These are phyloP conservation scores for Erythrocercus mccallii DNA, from an alignment of 2,113 vertebrate genomes.

Conservation along the genomic window DNA sequence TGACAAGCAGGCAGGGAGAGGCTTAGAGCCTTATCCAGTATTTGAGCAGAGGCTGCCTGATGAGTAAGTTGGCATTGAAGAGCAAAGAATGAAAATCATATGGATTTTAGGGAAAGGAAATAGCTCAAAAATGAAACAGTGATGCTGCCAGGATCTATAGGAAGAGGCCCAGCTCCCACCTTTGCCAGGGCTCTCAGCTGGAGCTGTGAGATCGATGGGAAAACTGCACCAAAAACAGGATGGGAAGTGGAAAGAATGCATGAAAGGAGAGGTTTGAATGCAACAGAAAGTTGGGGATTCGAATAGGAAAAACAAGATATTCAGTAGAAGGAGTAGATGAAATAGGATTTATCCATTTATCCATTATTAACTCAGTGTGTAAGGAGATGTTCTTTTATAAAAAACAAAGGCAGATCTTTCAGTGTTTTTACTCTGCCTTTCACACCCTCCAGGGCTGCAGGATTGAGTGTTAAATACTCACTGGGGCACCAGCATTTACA, in stretches of 20 bases:
- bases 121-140: background rate
- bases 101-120: constrained; percentile 32
- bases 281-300: background rate
- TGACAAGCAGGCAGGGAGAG: constrained; percentile 38
- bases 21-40: constrained; percentile 24
- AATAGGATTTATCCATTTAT: background rate
- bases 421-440: background rate
- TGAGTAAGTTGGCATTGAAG: constrained; percentile 30
- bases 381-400: background rate
- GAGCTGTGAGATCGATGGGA: background rate
- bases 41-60: background rate
- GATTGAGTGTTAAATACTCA: background rate
- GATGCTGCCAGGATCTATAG: background rate
- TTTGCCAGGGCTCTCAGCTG: background rate
- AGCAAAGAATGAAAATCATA: constrained; percentile 27
- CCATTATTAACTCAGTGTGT: background rate
- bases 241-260: background rate
- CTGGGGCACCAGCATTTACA: background rate
- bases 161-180: background rate
- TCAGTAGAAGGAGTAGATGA: background rate
- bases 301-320: background rate
- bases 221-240: background rate
- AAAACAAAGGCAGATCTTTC: background rate
- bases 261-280: background rate
- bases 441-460: background rate